These are phyloP conservation scores for Drosophila recens DNA, from an alignment of 2,888 invertebrate species.

Conservation along the genomic window DNA sequence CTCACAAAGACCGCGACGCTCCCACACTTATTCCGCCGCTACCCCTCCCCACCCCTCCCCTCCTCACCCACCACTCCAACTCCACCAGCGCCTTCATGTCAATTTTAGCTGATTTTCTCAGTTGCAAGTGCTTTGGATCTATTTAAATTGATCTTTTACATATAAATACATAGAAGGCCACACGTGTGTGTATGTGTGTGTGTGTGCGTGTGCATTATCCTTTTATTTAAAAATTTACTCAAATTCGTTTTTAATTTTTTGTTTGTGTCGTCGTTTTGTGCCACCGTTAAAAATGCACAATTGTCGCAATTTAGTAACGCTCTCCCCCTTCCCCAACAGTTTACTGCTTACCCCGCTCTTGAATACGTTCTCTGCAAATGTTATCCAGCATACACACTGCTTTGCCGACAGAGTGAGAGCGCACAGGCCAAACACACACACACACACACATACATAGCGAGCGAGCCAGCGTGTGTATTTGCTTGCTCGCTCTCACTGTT, in stretches of 20 bases:
- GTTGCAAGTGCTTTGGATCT: slow-evolving; percentile 25
- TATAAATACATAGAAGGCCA: too few species aligned
- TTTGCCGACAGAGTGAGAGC: slow-evolving; percentile 55
- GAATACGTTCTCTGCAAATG: not conserved
- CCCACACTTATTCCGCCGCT: slow-evolving; percentile 44
- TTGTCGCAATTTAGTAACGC: slow-evolving; percentile 53
- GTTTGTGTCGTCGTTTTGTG: slow-evolving; percentile 32
- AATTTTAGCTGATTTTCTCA: not conserved
- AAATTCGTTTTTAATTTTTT: not conserved
- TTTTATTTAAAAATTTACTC: slow-evolving; percentile 5
- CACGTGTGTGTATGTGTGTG: not conserved
- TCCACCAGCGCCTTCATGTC: not conserved
- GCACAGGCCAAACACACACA: slow-evolving; percentile 10
- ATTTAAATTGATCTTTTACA: slow-evolving; percentile 5
- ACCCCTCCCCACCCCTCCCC: not conserved
- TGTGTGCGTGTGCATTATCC: slow-evolving; percentile 5
- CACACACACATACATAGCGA: slow-evolving; percentile 19
- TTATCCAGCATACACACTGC: slow-evolving; percentile 23
- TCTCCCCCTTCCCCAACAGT: not conserved
- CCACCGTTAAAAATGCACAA: slow-evolving; percentile 45
- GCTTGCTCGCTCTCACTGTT: slow-evolving; percentile 8
- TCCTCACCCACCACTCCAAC: not conserved
- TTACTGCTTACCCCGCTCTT: not conserved
- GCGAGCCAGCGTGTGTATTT: slow-evolving; percentile 8
- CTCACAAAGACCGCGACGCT: slow-evolving; percentile 60